Evolutionary conservation across 2,113 vertebrate genomes (phyloP).

Genomic region (Paralichthys olivaceus): DNA sequence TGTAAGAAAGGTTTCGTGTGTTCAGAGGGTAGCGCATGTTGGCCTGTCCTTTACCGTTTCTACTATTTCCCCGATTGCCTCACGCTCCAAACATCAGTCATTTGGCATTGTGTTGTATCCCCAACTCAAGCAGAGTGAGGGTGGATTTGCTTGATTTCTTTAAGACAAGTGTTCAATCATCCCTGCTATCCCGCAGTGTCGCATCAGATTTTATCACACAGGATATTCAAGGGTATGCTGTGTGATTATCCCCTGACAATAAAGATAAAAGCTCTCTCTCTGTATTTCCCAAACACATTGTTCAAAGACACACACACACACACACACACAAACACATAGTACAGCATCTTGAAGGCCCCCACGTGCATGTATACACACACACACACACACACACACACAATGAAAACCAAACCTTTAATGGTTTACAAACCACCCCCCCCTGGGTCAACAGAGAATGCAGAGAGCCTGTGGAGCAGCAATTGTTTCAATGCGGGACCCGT

Average conservation of each 20-base stretch:
- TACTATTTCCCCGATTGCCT: conserved; percentile 59
- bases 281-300: conserved; percentile 55
- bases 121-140: conserved; percentile 48
- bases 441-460: conserved; percentile 55
- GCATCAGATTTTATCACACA: conserved; percentile 73
- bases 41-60: conserved; percentile 41
- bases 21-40: conserved; percentile 33
- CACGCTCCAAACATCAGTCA: conserved; percentile 51
- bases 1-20: conserved; percentile 37
- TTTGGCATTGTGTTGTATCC: conserved; percentile 67
- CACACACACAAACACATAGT: conserved; percentile 33
- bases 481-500: conserved; percentile 65
- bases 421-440: conserved; percentile 24
- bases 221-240: conserved; percentile 71
- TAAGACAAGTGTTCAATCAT: conserved; percentile 72
- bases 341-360: conserved; percentile 34
- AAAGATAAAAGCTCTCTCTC: conserved; percentile 68
- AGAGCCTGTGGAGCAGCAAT: conserved; percentile 56
- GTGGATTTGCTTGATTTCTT: conserved; percentile 79
- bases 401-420: conserved; percentile 54
- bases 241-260: conserved; percentile 74
- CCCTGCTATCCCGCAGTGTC: conserved; percentile 66
- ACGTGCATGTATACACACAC: conserved; percentile 9
- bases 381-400: conserved; percentile 24
- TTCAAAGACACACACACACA: conserved; percentile 38